Evolutionary conservation across 1,140 invertebrate genomes (phyloP), one percentile per base, ranked within the genome.

Genomic region (Conus betulinus): DNA sequence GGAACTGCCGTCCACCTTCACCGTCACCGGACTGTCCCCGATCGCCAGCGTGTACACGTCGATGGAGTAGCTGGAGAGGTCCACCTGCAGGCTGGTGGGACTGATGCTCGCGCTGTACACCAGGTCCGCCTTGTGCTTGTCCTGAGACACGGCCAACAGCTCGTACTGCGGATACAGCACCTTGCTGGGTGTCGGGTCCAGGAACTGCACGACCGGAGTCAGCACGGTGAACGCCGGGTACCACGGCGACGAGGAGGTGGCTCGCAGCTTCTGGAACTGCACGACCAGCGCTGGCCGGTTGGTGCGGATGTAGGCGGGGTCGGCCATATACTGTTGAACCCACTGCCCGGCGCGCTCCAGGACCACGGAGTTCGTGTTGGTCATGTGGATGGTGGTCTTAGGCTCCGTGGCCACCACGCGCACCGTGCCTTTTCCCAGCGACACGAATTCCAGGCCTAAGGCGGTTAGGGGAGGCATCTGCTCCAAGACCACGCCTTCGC

Each of bases 381-480:
- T 51, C 25, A 27, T 51, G 67, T 52, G 84, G 27, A 85, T 52
- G 3, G 84, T 85, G 0, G 84, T 85, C 11, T 74, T 0, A 52
- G 84, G 84, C 55, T 85, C 84, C 4, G 71, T 71, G 84, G 63
- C 67, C 67, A 85, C 84, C 5, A 74, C 84, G 60, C 84, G 84
- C 39, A 85, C 39, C 13, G 67, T 76, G 27, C 63, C 84, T 6
- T 20, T 3, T 8, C 25, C 27, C 13, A 85, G 27, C 20, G 63
- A 67, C 63, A 85, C 84, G 39, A 74, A 76, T 1, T 85, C 84
- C 63, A 17, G 57, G 11, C 84, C 84, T 3, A 85, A 67, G 8
- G 67, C 67, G 1, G 25, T 53, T 67, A 74, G 23, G 11, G 84
- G 84, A 23, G 84, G 84, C 10, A 85, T 6, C 63, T 85, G 84